A percentile compares a stretch with the other conserved stretches of the same genome.
These are phyloP conservation scores for Sphaerodactylus townsendi DNA, from an alignment of 2,113 vertebrate species.

Conservation along the genomic window DNA sequence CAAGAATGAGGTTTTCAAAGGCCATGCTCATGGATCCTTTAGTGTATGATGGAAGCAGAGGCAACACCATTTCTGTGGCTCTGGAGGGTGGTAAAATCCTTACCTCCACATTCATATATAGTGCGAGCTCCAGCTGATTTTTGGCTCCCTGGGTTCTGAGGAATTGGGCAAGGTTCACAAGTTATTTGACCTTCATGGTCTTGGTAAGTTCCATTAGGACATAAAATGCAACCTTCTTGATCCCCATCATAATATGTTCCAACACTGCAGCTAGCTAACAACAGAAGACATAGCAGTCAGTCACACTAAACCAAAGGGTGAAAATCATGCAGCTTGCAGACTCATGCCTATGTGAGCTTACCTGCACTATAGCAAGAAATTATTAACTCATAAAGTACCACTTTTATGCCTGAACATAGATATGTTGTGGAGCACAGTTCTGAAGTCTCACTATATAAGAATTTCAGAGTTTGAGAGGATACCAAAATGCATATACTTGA, in stretches of 20 bases:
- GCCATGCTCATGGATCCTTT: background rate
- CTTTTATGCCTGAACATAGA: background rate
- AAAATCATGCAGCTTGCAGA: background rate
- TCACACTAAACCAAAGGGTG: slow-evolving; percentile 20
- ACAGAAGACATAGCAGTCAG: slow-evolving; percentile 36
- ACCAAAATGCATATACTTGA: background rate
- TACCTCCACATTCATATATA: slow-evolving; percentile 84
- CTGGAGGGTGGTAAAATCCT: slow-evolving; percentile 31
- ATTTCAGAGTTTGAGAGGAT: background rate
- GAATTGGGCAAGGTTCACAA: slow-evolving; percentile 79
- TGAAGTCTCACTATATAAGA: background rate
- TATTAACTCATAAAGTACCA: background rate
- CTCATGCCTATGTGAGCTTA: background rate
- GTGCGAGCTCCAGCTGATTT: slow-evolving; percentile 77
- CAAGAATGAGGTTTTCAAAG: background rate
- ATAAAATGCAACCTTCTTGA: slow-evolving; percentile 80
- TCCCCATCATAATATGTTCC: slow-evolving; percentile 78
- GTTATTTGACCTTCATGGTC: slow-evolving; percentile 85
- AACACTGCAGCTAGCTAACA: slow-evolving; percentile 80
- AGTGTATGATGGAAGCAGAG: background rate
- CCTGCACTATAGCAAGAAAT: background rate
- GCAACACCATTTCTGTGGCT: slow-evolving; percentile 13
- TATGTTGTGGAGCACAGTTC: background rate
- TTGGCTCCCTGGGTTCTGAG: slow-evolving; percentile 72
- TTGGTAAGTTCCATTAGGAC: slow-evolving; percentile 85